These are phyloP conservation scores for Cathartes aura DNA, from an alignment of 2,113 vertebrate genomes.

Conservation along the genomic window DNA sequence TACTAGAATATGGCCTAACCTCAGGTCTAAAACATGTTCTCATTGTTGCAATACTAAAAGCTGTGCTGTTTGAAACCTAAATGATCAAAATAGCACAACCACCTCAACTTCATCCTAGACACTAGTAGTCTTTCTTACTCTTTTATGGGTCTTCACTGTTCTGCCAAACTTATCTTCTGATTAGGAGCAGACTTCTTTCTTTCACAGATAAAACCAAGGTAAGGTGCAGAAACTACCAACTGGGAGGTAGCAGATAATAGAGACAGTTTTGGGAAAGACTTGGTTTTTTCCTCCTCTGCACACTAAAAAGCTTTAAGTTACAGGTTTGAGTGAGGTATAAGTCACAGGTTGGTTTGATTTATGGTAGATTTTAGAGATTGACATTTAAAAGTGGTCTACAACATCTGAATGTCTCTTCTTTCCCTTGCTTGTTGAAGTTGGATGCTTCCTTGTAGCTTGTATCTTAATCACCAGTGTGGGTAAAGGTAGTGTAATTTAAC, in stretches of 20 bases:
- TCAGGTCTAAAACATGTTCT: neutral
- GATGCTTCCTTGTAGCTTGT: neutral
- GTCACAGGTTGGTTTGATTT: neutral
- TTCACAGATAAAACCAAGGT: neutral
- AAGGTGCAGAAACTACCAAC: neutral
- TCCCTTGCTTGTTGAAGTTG: neutral
- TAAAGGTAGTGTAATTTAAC: neutral
- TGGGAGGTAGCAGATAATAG: neutral
- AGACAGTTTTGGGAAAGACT: neutral
- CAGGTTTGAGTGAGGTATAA: neutral
- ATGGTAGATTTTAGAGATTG: neutral
- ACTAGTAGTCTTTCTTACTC: neutral
- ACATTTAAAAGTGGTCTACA: no score
- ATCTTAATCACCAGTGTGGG: neutral
- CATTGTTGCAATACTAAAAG: neutral
- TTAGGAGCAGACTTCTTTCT: neutral
- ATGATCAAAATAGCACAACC: neutral
- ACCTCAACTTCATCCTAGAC: neutral
- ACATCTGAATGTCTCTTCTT: neutral
- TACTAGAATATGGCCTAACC: no score
- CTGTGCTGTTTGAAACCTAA: neutral
- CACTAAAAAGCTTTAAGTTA: neutral
- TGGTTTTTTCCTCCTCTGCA: neutral
- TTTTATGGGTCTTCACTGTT: neutral
- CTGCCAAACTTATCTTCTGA: neutral